phyloP scores from a whole-genome alignment of 92 coral and sea anemone genomes.

The Virgularia gustaviana region DNA sequence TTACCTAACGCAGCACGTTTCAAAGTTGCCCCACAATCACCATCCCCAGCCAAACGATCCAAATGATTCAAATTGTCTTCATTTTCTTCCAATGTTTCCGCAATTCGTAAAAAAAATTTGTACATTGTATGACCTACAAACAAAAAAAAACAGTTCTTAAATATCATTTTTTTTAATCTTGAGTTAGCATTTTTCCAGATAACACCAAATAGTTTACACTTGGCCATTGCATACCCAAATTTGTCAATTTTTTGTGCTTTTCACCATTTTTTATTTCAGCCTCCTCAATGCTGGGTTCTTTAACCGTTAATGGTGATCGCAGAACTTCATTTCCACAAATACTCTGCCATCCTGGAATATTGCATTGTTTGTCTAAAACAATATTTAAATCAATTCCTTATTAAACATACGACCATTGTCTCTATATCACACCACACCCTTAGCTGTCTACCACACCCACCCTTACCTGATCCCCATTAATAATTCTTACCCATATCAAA shows the following conservation, averaged over 20 bases:
- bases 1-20: slow-evolving; percentile 79
- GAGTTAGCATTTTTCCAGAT: no score
- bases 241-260: slow-evolving; percentile 38
- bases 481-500: not conserved
- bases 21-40: slow-evolving; percentile 90
- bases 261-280: not conserved
- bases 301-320: slow-evolving; percentile 41
- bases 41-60: slow-evolving; percentile 87
- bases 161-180: not conserved
- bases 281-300: slow-evolving; percentile 28
- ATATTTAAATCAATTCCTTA: not conserved
- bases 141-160: not conserved
- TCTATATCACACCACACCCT: not conserved
- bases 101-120: slow-evolving; percentile 32
- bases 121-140: slow-evolving; percentile 7
- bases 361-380: slow-evolving; percentile 54
- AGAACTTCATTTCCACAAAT: slow-evolving; percentile 53
- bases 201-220: no score
- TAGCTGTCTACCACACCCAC: not conserved
- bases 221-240: slow-evolving; percentile 49
- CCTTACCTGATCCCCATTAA: not conserved
- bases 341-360: slow-evolving; percentile 83
- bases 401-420: not conserved
- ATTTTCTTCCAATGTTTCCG: slow-evolving; percentile 58
- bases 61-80: slow-evolving; percentile 71